Base-by-base conservation (phyloP, 1,140 invertebrate species). In the Drosophila lacteicornis region DNA sequence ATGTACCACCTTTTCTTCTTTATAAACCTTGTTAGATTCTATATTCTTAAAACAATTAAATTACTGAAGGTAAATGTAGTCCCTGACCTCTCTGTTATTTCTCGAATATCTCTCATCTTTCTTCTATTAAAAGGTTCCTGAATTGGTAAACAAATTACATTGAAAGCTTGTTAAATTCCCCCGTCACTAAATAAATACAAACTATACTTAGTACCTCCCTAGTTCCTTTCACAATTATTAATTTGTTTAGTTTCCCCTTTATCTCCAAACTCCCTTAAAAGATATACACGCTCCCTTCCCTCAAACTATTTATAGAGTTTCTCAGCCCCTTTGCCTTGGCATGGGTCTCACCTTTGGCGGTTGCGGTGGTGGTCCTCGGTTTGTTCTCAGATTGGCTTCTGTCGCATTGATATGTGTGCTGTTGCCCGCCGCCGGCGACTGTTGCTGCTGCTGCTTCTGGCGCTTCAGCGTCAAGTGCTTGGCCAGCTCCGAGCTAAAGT, bases 321-420 rank as follows among this genome's bases (percentile, higher is more conserved):
- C 40, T 53, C 75, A 46, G 81, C 60, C 33, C 68, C 79, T 77
- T 59, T 75, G 56, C 69, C 59, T 75, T 47, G 38, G 36, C 56
- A 49, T 46, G 40, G 43, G 38, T 38, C 57, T 82, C 76, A 88
- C 84, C 84, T 90, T 81, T 80, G 92, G 92, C 61, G 92, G 92
- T 70, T 93, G 92, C 69, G 92, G 92, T 78, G 92, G 92, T 68
- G 92, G 92, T 80, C 92, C 92, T 51, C 92, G 80, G 79, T 93
- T 93, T 74, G 91, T 93, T 82, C 79, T 87, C 77, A 93, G 80
- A 80, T 92, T 92, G 36, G 91, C 91, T 79, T 92, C 92, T n/a
- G 92, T 92, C 59, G 91, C 91, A 86, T 92, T 93, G 78, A 91
- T 81, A 76, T 91, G 91, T 69, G 70, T 71, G 86, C 51, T 68